Conservation (phyloP, 2,888 invertebrate genomes). For the Caenorhabditis sinica region DNA sequence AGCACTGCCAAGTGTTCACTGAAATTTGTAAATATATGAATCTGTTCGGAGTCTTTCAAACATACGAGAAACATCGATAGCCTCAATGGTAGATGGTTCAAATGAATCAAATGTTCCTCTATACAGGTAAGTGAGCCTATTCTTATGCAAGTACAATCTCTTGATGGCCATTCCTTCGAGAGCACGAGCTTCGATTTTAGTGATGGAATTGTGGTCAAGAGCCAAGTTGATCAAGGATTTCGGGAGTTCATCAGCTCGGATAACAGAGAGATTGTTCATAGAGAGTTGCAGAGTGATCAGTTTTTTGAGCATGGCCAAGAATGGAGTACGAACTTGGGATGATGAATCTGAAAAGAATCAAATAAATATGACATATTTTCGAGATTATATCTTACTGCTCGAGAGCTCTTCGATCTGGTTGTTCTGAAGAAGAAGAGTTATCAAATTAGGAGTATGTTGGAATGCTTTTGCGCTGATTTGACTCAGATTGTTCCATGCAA, state of each 20-base stretch:
- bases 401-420: conserved; percentile 66
- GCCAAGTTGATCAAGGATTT: conserved; percentile 64
- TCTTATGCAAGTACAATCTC: conserved; percentile 80
- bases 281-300: conserved; percentile 85
- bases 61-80: conserved; percentile 81
- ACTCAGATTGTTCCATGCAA: conserved; percentile 73
- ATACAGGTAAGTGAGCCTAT: conserved; percentile 78
- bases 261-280: conserved; percentile 81
- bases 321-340: conserved; percentile 39
- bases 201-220: conserved; percentile 70
- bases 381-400: conserved; percentile 29
- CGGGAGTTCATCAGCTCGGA: conserved; percentile 72
- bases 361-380: background rate
- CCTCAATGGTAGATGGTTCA: conserved; percentile 71
- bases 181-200: conserved; percentile 75
- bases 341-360: conserved; percentile 48
- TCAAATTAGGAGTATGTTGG: conserved; percentile 59
- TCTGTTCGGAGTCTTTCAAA: background rate
- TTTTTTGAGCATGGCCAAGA: conserved; percentile 83
- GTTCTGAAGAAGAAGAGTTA: conserved; percentile 68
- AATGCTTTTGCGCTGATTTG: conserved; percentile 65
- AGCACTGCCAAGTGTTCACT: conserved; percentile 81
- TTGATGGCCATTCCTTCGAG: conserved; percentile 75
- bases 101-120: conserved; percentile 78
- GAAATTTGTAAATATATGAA: conserved; percentile 43